Conservation (phyloP, 2,888 invertebrate species). For the Tribolium freemani region DNA sequence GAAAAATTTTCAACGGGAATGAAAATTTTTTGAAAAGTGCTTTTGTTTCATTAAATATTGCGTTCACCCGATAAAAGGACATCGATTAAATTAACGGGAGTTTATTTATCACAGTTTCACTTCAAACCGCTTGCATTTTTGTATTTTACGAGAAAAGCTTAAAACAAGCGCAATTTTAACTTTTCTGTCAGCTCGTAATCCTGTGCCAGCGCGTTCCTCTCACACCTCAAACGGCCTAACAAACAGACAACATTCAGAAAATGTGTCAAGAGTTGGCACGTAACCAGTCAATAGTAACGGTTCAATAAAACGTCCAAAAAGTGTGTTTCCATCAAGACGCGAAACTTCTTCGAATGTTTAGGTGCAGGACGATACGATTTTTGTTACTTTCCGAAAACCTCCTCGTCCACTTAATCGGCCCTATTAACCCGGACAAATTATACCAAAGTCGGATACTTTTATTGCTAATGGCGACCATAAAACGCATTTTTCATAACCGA, state of each 20-base stretch:
- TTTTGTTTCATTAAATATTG: too few species aligned
- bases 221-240: not conserved
- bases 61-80: too few species aligned
- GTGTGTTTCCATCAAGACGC: not conserved
- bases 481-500: constrained; percentile 21
- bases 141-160: not conserved
- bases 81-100: too few species aligned
- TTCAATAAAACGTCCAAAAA: constrained; percentile 10
- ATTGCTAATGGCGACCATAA: constrained; percentile 19
- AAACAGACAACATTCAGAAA: not conserved
- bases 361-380: not conserved
- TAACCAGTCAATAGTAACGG: constrained; percentile 20
- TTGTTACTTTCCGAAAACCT: not conserved
- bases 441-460: constrained; percentile 15
- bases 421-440: constrained; percentile 11
- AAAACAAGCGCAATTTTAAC: not conserved
- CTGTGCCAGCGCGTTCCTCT: not conserved
- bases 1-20: too few species aligned
- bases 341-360: not conserved
- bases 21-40: too few species aligned
- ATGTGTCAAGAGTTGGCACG: constrained; percentile 11
- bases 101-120: not conserved
- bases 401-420: constrained; percentile 3
- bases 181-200: not conserved
- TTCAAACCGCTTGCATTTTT: not conserved